Percentiles rank a stretch among this genome's conserved stretches.
Conservation (phyloP, 2,113 vertebrate genomes). For the Epinephelus moara region DNA sequence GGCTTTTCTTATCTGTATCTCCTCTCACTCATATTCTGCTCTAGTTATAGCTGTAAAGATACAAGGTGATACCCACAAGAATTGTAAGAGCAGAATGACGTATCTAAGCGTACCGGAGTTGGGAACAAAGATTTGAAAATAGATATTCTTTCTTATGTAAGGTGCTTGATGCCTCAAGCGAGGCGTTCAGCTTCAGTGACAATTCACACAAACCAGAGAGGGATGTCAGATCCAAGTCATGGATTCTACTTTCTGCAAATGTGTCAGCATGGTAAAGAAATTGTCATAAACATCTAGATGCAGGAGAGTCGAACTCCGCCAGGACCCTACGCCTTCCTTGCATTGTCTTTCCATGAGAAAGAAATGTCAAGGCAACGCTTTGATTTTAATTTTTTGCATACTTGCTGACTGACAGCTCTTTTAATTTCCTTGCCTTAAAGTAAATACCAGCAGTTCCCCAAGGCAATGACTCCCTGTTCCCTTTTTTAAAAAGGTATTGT, state of each 20-base stretch:
- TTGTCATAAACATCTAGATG: conserved; percentile 37
- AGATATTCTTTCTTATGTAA: conserved; percentile 44
- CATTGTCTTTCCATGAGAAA: conserved; percentile 32
- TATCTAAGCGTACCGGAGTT: conserved; percentile 10
- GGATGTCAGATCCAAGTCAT: conserved; percentile 47
- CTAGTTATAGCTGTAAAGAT: conserved; percentile 16
- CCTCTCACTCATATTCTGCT: conserved; percentile 16
- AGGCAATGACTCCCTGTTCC: conserved; percentile 5
- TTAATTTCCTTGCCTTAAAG: conserved; percentile 43
- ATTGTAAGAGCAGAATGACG: conserved; percentile 9
- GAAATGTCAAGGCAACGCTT: conserved; percentile 52
- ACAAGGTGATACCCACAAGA: conserved; percentile 34
- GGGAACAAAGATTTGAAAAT: conserved; percentile 42
- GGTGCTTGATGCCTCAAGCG: conserved; percentile 40
- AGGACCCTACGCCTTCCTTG: conserved; percentile 12
- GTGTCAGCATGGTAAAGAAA: conserved; percentile 38
- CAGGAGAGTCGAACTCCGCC: conserved; percentile 4
- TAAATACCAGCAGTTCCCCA: conserved; percentile 35
- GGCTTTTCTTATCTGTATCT: conserved; percentile 14
- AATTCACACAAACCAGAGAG: conserved; percentile 47
- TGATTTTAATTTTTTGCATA: conserved; percentile 34
- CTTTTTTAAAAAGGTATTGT: conserved; percentile 30
- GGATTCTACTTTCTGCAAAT: conserved; percentile 27
- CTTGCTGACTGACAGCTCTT: conserved; percentile 48
- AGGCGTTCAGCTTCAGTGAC: conserved; percentile 51